These are phyloP conservation scores for Epirrhoe tristata DNA, from an alignment of 2,888 invertebrate species.

Conservation along the genomic window DNA sequence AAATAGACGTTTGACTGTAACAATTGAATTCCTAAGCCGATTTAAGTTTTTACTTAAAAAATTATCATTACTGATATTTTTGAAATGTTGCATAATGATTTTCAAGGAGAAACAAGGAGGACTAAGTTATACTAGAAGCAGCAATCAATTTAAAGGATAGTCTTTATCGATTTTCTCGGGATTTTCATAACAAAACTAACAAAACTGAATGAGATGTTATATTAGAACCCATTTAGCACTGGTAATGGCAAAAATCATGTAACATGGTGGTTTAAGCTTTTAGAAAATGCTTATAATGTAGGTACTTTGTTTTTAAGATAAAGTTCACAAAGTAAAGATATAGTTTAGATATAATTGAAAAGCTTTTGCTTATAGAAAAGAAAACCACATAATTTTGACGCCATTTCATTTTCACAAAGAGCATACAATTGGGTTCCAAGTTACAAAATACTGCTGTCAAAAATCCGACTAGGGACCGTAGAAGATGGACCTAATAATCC, in stretches of 20 bases:
- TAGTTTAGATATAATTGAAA: not conserved
- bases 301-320: not conserved
- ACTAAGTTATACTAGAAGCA: no score
- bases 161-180: no score
- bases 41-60: no score
- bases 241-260: not conserved
- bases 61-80: no score
- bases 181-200: no score
- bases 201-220: no score
- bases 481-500: slow-evolving; percentile 7
- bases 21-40: no score
- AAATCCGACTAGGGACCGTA: not conserved
- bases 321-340: no score
- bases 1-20: no score
- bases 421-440: slow-evolving; percentile 25
- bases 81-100: no score
- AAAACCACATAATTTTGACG: slow-evolving; percentile 31
- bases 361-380: slow-evolving; percentile 4
- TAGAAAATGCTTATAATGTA: not conserved
- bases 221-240: not conserved
- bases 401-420: slow-evolving; percentile 32
- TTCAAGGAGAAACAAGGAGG: no score
- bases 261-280: not conserved
- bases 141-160: no score
- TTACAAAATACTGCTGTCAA: slow-evolving; percentile 32